Percentiles rank a stretch among this genome's conserved stretches.
Evolutionary conservation across 2,797 vertebrate genomes (phyloP).

Genomic region (Pygocentrus nattereri): DNA sequence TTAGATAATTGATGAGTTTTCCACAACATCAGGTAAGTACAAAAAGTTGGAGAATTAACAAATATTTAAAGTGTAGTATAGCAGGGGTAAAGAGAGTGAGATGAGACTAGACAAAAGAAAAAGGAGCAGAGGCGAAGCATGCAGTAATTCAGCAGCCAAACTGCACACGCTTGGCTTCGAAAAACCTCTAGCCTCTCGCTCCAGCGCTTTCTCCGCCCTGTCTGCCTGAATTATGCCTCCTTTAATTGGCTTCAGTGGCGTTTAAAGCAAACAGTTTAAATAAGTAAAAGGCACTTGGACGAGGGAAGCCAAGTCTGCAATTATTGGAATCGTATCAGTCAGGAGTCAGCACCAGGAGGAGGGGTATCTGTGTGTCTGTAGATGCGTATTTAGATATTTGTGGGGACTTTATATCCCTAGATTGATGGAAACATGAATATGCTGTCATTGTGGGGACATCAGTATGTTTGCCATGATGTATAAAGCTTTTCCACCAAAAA

Average conservation of each 20-base stretch:
- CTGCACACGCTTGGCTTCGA: neutral
- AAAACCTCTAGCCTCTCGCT: neutral
- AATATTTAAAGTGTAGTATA: neutral
- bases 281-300: constrained; percentile 83
- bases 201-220: constrained; percentile 46
- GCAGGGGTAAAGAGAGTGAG: neutral
- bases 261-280: constrained; percentile 86
- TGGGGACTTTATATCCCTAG: neutral
- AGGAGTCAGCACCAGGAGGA: constrained; percentile 52
- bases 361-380: constrained; percentile 33
- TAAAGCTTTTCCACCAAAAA: no score
- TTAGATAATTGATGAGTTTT: no score
- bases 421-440: neutral
- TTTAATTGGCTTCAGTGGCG: constrained; percentile 81
- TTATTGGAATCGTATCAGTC: constrained; percentile 92
- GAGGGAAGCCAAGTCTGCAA: constrained; percentile 76
- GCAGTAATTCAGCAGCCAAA: neutral
- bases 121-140: neutral
- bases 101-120: neutral
- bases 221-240: constrained; percentile 79
- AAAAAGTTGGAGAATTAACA: neutral
- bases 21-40: no score
- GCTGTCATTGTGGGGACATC: neutral
- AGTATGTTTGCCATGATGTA: neutral
- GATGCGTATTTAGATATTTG: constrained; percentile 35